phyloP scores from a whole-genome alignment of 2,888 invertebrate species.

The Pheosia tremula region DNA sequence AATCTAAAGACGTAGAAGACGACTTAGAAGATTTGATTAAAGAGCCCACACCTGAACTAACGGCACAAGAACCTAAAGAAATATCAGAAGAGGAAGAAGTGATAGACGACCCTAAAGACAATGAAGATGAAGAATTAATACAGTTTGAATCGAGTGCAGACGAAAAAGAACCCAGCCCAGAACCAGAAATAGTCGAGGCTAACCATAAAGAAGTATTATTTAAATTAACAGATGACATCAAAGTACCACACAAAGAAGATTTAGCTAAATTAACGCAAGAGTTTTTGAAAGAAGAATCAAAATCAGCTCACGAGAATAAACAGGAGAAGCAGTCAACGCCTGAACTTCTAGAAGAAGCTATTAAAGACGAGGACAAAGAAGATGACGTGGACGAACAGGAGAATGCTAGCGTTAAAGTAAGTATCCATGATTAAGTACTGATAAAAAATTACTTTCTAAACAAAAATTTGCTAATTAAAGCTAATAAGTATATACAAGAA shows the following conservation, averaged over 20 bases:
- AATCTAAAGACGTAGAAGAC: neutral
- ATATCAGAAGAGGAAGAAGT: constrained; percentile 10
- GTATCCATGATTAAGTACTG: constrained; percentile 16
- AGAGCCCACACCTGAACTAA: constrained; percentile 1
- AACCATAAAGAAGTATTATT: constrained; percentile 38
- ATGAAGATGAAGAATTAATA: constrained; percentile 18
- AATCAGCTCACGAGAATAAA: constrained; percentile 45
- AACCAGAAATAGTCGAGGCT: constrained; percentile 29
- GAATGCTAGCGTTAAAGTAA: constrained; percentile 75
- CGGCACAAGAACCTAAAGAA: constrained; percentile 14
- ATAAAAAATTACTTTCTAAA: neutral
- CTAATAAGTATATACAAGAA: too few relatives aligned
- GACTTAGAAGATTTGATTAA: neutral
- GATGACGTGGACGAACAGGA: constrained; percentile 57
- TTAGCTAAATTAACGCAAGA: constrained; percentile 53
- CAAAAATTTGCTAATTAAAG: neutral
- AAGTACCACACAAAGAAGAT: constrained; percentile 50
- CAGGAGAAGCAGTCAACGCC: constrained; percentile 59
- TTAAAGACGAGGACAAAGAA: constrained; percentile 57
- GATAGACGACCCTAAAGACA: constrained; percentile 15
- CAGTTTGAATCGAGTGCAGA: constrained; percentile 2
- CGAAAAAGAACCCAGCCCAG: constrained; percentile 14
- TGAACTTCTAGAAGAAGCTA: constrained; percentile 69
- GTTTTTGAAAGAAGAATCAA: constrained; percentile 57
- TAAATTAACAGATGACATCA: constrained; percentile 45